phyloP scores from a whole-genome alignment of 2,888 invertebrate species.

The Allophyes oxyacanthae region DNA sequence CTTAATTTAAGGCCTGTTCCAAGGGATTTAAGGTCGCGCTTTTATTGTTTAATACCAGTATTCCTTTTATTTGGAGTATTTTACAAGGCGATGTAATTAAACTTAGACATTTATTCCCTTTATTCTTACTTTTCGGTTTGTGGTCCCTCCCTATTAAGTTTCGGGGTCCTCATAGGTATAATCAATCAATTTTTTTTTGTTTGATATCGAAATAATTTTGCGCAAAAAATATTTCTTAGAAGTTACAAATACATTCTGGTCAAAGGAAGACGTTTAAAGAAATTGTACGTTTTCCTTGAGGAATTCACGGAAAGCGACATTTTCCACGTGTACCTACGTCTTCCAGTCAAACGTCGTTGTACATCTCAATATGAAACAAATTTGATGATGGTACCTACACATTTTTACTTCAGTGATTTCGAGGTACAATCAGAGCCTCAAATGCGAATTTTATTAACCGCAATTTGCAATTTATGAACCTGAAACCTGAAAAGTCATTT shows the following conservation, averaged over 20 bases:
- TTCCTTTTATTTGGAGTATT: slow-evolving; percentile 25
- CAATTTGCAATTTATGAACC: slow-evolving; percentile 40
- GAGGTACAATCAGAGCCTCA: slow-evolving; percentile 13
- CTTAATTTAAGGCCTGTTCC: slow-evolving; percentile 45
- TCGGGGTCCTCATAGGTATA: slow-evolving; percentile 7
- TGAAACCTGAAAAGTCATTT: slow-evolving; percentile 45
- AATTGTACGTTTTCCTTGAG: not conserved
- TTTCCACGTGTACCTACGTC: not conserved
- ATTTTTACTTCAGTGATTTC: slow-evolving; percentile 16
- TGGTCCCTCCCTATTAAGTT: not conserved
- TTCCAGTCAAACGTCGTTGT: not conserved
- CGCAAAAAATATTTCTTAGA: not conserved
- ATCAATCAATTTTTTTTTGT: slow-evolving; percentile 2
- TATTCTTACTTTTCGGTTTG: slow-evolving; percentile 9
- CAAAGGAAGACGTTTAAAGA: no score
- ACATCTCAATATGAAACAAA: not conserved
- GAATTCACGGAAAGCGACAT: not conserved
- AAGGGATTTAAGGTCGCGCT: slow-evolving; percentile 33
- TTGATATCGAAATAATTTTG: not conserved
- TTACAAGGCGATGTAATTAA: slow-evolving; percentile 32
- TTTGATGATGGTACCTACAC: slow-evolving; percentile 3
- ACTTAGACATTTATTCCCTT: no score
- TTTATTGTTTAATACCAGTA: slow-evolving; percentile 42
- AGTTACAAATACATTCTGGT: not conserved
- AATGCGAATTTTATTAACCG: slow-evolving; percentile 26